A percentile compares a stretch with the other conserved stretches of the same genome.
Evolutionary conservation across 2,888 invertebrate genomes (phyloP).

Genomic region (Gryllus longicercus): DNA sequence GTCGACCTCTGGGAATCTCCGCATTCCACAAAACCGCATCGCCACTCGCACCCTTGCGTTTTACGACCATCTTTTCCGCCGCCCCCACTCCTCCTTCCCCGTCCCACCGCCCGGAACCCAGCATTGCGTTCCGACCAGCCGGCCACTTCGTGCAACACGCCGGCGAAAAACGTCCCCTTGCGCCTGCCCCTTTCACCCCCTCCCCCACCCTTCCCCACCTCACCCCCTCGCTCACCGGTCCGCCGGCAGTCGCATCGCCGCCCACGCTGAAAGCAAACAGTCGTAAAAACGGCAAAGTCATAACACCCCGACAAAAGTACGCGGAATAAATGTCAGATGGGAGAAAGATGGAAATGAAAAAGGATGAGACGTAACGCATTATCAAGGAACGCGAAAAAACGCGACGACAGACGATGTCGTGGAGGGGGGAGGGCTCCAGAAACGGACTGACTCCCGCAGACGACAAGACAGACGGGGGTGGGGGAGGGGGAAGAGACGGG

Average conservation of each 20-base stretch:
- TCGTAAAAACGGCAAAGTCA: not conserved
- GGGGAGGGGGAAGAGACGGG: not conserved
- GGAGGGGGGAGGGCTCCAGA: too few relatives aligned
- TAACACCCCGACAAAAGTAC: not conserved
- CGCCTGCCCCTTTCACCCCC: not conserved
- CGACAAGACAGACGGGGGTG: not conserved
- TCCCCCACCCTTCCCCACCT: not conserved
- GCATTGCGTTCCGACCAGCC: not conserved
- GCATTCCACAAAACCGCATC: too few relatives aligned
- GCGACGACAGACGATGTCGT: too few relatives aligned
- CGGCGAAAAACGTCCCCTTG: not conserved
- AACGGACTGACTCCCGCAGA: too few relatives aligned
- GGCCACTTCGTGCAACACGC: not conserved
- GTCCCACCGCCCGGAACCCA: not conserved
- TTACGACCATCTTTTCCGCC: not conserved
- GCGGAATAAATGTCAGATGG: slow-evolving; percentile 17
- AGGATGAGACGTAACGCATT: slow-evolving; percentile 7
- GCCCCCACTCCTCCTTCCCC: not conserved
- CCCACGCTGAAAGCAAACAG: slow-evolving; percentile 7
- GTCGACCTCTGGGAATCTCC: too few relatives aligned
- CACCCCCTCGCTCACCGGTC: not conserved
- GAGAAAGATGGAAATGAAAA: slow-evolving; percentile 10
- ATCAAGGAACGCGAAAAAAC: slow-evolving; percentile 11
- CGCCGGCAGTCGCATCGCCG: not conserved
- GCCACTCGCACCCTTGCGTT: not conserved